phyloP scores from a whole-genome alignment of 2,797 vertebrate genomes.

The Epinephelus coioides region DNA sequence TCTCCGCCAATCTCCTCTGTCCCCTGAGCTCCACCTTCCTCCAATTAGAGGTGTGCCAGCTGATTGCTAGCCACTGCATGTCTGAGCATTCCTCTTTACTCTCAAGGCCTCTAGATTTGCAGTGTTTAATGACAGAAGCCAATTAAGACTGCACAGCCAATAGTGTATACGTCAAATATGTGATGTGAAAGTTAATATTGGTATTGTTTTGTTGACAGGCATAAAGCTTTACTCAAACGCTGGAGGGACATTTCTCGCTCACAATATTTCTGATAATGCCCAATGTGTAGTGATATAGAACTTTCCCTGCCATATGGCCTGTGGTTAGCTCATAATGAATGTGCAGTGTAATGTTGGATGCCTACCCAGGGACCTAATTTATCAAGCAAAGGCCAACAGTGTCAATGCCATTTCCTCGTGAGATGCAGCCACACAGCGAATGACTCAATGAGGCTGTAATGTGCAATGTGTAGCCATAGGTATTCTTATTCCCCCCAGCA shows the following conservation, averaged over 20 bases:
- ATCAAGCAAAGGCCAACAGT: constrained; percentile 79
- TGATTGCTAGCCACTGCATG: constrained; percentile 36
- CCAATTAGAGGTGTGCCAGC: constrained; percentile 62
- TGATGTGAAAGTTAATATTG: constrained; percentile 15
- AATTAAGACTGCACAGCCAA: constrained; percentile 16
- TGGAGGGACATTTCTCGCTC: constrained; percentile 8
- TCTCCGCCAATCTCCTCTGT: constrained; percentile 53
- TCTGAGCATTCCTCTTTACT: constrained; percentile 39
- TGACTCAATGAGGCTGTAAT: constrained; percentile 64
- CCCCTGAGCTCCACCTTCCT: constrained; percentile 58
- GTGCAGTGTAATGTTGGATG: constrained; percentile 62
- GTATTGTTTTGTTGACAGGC: neutral
- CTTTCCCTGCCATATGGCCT: constrained; percentile 43
- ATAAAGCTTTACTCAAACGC: constrained; percentile 4
- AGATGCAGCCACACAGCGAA: constrained; percentile 66
- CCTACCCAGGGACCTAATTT: constrained; percentile 76
- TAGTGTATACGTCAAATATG: neutral
- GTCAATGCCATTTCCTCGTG: constrained; percentile 73
- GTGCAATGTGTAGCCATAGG: constrained; percentile 36
- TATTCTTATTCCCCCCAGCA: constrained; percentile 43
- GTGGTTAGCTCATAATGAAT: constrained; percentile 72
- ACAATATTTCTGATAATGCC: constrained; percentile 27
- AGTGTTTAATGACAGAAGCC: constrained; percentile 24
- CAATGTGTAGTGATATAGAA: constrained; percentile 47
- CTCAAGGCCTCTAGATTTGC: constrained; percentile 10